Evolutionary conservation across 2,888 invertebrate genomes (phyloP).

Genomic region (Acrobeloides nanus): DNA sequence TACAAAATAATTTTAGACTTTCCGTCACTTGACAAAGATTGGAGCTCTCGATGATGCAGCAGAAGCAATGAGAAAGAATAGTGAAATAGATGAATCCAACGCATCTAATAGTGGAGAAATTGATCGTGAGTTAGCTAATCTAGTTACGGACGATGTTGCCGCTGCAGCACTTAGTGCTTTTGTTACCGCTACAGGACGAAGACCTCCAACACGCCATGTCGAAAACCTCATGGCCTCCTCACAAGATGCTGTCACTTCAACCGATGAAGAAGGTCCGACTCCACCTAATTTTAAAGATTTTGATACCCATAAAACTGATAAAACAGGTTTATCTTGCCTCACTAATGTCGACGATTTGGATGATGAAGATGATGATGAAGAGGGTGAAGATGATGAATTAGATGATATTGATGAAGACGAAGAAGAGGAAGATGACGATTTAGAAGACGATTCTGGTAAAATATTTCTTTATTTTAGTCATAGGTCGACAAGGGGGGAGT

Average conservation of each 20-base stretch:
- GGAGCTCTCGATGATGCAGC: conserved; percentile 20
- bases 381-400: conserved; percentile 6
- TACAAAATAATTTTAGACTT: too few relatives aligned
- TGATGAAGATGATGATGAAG: conserved; percentile 14
- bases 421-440: conserved; percentile 12
- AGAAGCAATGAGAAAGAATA: conserved; percentile 12
- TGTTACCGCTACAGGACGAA: conserved; percentile 18
- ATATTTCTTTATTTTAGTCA: too few relatives aligned
- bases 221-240: conserved; percentile 32
- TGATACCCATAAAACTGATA: too few relatives aligned
- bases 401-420: conserved; percentile 15
- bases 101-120: too few relatives aligned
- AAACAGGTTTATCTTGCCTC: too few relatives aligned
- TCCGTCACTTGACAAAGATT: conserved; percentile 10
- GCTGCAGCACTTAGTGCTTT: conserved; percentile 22
- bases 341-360: conserved; percentile 12
- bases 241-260: conserved; percentile 6
- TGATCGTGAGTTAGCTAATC: too few relatives aligned
- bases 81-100: conserved; percentile 7
- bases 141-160: conserved; percentile 15
- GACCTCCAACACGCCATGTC: conserved; percentile 29
- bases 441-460: background rate
- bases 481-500: too few relatives aligned
- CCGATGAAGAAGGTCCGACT: background rate
- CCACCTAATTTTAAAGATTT: too few relatives aligned